Conservation (phyloP, 2,113 vertebrate species). For the Mormyrus lacerda region DNA sequence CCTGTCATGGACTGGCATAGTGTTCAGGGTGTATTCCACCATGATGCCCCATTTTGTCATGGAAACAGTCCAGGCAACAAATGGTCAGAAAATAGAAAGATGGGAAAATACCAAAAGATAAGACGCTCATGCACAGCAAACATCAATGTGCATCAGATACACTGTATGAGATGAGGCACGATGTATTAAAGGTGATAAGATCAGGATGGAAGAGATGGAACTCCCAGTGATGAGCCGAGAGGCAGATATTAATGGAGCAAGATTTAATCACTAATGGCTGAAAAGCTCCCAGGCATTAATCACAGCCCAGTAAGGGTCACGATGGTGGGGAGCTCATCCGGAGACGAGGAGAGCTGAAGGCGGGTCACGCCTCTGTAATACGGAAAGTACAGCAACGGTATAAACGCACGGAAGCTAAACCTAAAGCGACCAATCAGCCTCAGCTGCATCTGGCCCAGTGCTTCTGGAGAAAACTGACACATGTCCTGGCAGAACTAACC, state of each 20-base stretch:
- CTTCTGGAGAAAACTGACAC: not conserved
- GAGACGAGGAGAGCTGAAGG: constrained; percentile 36
- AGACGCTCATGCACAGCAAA: not conserved
- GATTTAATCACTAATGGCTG: not conserved
- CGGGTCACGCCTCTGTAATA: constrained; percentile 30
- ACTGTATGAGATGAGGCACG: not conserved
- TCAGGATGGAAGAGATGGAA: not conserved
- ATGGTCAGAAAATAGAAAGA: not conserved
- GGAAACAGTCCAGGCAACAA: not conserved
- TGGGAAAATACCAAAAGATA: not conserved
- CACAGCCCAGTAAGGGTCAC: constrained; percentile 12
- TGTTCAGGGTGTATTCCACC: not conserved
- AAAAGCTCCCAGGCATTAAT: not conserved
- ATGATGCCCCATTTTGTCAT: not conserved
- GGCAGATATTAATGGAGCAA: not conserved
- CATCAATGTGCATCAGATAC: not conserved
- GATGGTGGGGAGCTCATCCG: not conserved
- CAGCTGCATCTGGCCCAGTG: not conserved
- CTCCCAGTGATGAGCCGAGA: not conserved
- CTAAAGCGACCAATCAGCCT: not conserved
- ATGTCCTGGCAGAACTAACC: not conserved
- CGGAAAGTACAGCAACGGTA: not conserved
- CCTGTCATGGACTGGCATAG: not conserved
- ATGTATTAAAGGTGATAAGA: not conserved
- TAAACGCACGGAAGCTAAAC: not conserved